Percentiles rank a stretch among this genome's conserved stretches.
Evolutionary conservation across 1,140 invertebrate genomes (phyloP).

Genomic region (Rhysida immarginata): DNA sequence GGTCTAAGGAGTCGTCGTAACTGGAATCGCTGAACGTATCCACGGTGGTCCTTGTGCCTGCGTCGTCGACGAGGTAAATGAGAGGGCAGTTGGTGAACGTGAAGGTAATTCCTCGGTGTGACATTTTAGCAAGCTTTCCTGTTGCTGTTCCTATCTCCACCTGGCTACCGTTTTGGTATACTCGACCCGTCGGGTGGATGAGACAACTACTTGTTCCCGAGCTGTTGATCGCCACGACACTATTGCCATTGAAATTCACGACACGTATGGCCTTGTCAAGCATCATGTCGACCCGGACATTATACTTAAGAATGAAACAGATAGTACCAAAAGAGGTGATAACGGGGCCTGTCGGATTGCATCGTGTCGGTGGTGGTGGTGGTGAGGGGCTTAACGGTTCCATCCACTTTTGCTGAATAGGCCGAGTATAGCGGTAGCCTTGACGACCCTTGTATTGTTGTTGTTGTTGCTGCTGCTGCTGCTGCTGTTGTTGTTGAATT

Average conservation of each 20-base stretch:
- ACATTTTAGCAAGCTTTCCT: constrained; percentile 65
- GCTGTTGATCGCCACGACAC: constrained; percentile 52
- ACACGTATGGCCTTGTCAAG: constrained; percentile 59
- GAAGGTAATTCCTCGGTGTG: constrained; percentile 75
- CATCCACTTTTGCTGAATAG: background rate
- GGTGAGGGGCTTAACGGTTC: background rate
- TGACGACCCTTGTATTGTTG: too few relatives aligned
- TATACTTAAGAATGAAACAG: constrained; percentile 52
- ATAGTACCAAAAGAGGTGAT: constrained; percentile 43
- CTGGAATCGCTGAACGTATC: constrained; percentile 69
- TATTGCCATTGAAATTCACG: constrained; percentile 54
- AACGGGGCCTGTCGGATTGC: background rate
- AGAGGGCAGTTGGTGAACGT: constrained; percentile 65
- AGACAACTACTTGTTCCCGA: constrained; percentile 53
- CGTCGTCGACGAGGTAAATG: constrained; percentile 67
- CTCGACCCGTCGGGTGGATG: constrained; percentile 61
- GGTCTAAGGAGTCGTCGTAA: constrained; percentile 53
- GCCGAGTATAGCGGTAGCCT: background rate
- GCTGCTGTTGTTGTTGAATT: too few relatives aligned
- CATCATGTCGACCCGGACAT: constrained; percentile 63
- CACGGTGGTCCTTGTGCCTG: constrained; percentile 66
- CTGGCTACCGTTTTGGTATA: constrained; percentile 64
- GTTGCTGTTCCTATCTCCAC: constrained; percentile 56
- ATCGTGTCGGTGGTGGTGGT: too few relatives aligned
- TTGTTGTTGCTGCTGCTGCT: too few relatives aligned